phyloP scores from a whole-genome alignment of 2,113 vertebrate genomes.

The Onychostruthus taczanowskii region DNA sequence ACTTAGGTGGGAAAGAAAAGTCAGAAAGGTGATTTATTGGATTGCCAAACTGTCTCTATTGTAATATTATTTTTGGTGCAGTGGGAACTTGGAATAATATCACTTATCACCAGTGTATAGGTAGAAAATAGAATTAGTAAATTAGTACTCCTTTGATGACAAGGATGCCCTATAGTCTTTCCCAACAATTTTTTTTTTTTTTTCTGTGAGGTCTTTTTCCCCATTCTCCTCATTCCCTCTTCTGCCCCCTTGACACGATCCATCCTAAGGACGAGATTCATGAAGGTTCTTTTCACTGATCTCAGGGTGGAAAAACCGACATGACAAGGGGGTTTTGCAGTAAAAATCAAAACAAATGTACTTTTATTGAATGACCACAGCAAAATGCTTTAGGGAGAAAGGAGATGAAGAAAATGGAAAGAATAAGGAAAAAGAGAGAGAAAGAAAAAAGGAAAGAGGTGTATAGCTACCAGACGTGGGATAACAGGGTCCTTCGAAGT shows the following conservation, averaged over 20 bases:
- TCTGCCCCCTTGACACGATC: background rate
- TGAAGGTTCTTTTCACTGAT: too few relatives aligned
- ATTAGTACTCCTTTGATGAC: background rate
- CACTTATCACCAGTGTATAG: background rate
- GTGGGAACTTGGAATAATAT: background rate
- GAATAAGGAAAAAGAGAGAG: too few relatives aligned
- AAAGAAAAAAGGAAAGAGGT: too few relatives aligned
- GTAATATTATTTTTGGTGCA: background rate
- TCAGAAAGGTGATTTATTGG: background rate
- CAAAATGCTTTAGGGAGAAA: too few relatives aligned
- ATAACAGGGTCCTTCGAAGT: too few relatives aligned
- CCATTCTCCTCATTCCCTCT: background rate
- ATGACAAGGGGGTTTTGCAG: too few relatives aligned
- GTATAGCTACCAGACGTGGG: too few relatives aligned
- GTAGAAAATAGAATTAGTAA: background rate
- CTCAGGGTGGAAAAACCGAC: too few relatives aligned
- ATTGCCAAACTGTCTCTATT: background rate
- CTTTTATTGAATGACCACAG: too few relatives aligned
- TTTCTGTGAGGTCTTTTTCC: background rate
- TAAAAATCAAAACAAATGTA: too few relatives aligned
- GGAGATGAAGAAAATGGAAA: too few relatives aligned
- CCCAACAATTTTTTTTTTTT: background rate
- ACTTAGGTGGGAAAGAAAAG: background rate
- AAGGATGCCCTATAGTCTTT: background rate
- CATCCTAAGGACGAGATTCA: too few relatives aligned